These are phyloP conservation scores for Euzetes globulus DNA, from an alignment of 2,888 invertebrate genomes.

Conservation along the genomic window DNA sequence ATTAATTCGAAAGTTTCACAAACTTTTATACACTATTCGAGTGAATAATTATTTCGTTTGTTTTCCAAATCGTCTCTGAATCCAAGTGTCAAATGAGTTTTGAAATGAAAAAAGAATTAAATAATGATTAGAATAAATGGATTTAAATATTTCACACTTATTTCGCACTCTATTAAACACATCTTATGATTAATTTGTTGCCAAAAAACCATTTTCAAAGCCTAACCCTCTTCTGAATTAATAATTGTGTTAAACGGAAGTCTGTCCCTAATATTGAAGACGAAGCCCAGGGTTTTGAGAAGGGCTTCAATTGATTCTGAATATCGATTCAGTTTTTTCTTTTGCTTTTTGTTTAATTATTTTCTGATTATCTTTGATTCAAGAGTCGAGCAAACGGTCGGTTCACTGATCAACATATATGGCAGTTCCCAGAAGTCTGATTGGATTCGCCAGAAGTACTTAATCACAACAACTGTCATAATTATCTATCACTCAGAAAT, in stretches of 20 bases:
- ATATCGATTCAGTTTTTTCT: neutral
- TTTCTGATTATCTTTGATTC: neutral
- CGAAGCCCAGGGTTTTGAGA: too few species aligned
- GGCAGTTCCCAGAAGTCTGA: neutral
- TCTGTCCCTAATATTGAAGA: neutral
- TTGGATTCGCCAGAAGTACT: constrained; percentile 29
- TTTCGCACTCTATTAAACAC: neutral
- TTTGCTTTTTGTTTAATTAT: neutral
- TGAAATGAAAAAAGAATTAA: too few species aligned
- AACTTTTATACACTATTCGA: too few species aligned
- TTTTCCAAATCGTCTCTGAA: too few species aligned
- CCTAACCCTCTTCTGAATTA: neutral
- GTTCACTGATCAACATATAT: constrained; percentile 35
- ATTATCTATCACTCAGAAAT: constrained; percentile 26
- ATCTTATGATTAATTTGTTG: neutral
- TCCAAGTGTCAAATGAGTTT: too few species aligned
- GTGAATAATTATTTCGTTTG: too few species aligned
- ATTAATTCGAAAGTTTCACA: too few species aligned
- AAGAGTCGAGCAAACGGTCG: constrained; percentile 36
- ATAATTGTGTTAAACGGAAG: constrained; percentile 5
- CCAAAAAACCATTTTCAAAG: neutral
- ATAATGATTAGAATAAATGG: neutral
- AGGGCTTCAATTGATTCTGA: neutral
- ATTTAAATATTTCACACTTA: neutral
- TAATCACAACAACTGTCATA: constrained; percentile 33